Evolutionary conservation across 2,113 vertebrate species (phyloP), one percentile per base, ranked within the genome.

Genomic region (Tragelaphus imberbis): DNA sequence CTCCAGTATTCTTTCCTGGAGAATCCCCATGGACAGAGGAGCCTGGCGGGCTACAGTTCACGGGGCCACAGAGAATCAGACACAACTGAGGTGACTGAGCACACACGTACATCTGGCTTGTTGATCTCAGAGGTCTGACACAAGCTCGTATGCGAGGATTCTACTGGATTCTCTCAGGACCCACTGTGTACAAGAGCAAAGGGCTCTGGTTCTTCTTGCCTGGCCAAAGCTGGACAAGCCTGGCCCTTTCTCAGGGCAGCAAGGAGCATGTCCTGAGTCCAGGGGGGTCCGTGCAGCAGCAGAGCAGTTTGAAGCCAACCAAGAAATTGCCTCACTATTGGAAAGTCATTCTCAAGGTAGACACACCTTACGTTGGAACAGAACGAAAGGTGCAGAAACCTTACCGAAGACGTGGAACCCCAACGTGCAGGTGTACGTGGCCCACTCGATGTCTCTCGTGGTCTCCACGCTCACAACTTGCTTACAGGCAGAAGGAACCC

Each of bases 361-460:
- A 17, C 1, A 4, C 0, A 1, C 0, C 14, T n/a, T 7, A 4
- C 1, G 14, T 5, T 15, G 17, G 51, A 68, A 33, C n/a, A 3
- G 11, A 13, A 12, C 0, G 33, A 23, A 10, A 30, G 19, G 33
- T 0, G 14, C 55, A 86, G 86, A 12, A 71, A 13, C 96, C 99
- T 99, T 98, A 99, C 99, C 99, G 86, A 99, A 99, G 88, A 99
- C 99, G 14, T 99, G 99, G 98, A 99, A 99, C 63, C 99, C 99
- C 98, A 99, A 98, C 49, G 99, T 99, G 98, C 99, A 99, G 95
- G 99, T 99, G 94, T 99, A 99, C 1, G 99, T 99, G 75, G 98
- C 99, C 99, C 99, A 99, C 30, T 99, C 99, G 5, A 99, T 99
- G 98, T 99, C 99, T 94, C 99, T 99, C 4, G 99, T 99, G 82